Evolutionary conservation across 2,888 invertebrate genomes (phyloP).

Genomic region (Gryllus longicercus): DNA sequence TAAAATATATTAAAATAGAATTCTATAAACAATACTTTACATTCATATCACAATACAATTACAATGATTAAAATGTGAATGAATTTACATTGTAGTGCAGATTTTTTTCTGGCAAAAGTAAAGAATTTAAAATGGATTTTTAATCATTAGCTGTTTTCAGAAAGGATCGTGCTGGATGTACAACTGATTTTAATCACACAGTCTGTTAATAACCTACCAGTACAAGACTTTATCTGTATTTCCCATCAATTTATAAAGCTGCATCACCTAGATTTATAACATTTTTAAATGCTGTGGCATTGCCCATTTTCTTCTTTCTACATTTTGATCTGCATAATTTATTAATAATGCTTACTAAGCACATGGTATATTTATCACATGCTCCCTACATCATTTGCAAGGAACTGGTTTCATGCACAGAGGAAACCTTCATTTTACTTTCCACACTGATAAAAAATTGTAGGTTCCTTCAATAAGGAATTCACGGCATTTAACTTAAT

Average conservation of each 20-base stretch:
- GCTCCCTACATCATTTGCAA: background rate
- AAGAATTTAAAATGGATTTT: no score
- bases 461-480: no score
- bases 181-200: background rate
- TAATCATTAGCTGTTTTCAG: background rate
- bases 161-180: slow-evolving; percentile 1
- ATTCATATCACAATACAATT: no score
- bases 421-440: background rate
- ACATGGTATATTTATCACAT: background rate
- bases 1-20: no score
- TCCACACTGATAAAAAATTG: background rate
- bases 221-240: background rate
- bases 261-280: no score
- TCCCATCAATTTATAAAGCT: background rate
- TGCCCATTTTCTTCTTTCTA: background rate
- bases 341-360: background rate
- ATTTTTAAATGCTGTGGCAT: no score
- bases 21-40: no score
- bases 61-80: no score
- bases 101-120: no score
- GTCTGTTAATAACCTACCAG: background rate
- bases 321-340: background rate
- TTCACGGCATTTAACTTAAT: no score
- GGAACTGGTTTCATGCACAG: background rate
- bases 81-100: no score